Conservation (phyloP, 2,888 invertebrate species). For the Spicauda simplicius region DNA sequence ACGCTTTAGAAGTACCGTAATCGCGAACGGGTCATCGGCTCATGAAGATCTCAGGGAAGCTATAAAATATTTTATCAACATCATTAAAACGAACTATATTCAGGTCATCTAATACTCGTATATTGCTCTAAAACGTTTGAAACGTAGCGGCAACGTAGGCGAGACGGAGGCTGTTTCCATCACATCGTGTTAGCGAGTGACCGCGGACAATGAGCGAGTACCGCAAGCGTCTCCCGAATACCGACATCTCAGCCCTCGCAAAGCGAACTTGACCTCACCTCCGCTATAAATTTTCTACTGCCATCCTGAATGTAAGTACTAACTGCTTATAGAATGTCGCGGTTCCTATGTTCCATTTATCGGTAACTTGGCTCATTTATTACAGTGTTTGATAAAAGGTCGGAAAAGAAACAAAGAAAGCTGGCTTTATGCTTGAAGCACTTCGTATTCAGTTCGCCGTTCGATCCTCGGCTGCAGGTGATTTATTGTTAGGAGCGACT, state of each 20-base stretch:
- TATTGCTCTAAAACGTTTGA: slow-evolving; percentile 49
- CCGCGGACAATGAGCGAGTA: slow-evolving; percentile 49
- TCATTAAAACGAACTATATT: slow-evolving; percentile 61
- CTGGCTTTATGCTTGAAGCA: slow-evolving; percentile 9
- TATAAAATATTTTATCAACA: slow-evolving; percentile 67
- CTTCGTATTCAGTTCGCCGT: slow-evolving; percentile 15
- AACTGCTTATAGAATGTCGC: slow-evolving; percentile 17
- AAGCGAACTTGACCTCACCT: slow-evolving; percentile 45
- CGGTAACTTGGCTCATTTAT: not conserved
- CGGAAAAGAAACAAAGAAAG: not conserved
- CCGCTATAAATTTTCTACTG: slow-evolving; percentile 43
- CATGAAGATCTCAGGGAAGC: slow-evolving; percentile 70
- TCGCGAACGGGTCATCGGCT: slow-evolving; percentile 73
- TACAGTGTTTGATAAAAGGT: not conserved
- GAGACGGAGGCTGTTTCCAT: not conserved
- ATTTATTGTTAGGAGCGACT: slow-evolving; percentile 66
- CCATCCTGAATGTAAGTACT: slow-evolving; percentile 11
- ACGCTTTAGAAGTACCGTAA: slow-evolving; percentile 70
- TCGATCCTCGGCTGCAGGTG: slow-evolving; percentile 48
- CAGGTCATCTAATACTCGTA: slow-evolving; percentile 45
- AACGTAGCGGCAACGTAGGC: slow-evolving; percentile 16
- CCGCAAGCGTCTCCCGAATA: slow-evolving; percentile 48
- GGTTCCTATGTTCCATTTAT: slow-evolving; percentile 13
- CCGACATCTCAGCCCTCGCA: slow-evolving; percentile 42
- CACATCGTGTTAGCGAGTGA: slow-evolving; percentile 39